phyloP scores from a whole-genome alignment of 2,888 invertebrate species.

The Calliphora vomitoria region DNA sequence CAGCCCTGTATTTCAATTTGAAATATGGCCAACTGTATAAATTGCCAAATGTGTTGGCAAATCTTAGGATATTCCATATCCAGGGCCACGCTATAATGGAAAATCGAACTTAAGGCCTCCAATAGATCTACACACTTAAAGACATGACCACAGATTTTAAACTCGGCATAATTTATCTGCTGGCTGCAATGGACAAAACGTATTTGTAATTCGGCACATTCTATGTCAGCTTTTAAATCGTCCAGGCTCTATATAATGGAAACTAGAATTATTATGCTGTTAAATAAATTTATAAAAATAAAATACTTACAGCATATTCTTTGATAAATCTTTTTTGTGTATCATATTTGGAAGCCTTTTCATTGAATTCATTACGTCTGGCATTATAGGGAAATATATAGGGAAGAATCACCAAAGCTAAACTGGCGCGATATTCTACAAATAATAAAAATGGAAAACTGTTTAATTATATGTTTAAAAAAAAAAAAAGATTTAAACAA shows the following conservation, averaged over 20 bases:
- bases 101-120: constrained; percentile 51
- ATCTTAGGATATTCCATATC: constrained; percentile 57
- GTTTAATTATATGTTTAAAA: not conserved
- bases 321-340: constrained; percentile 64
- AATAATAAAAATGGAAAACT: not conserved
- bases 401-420: constrained; percentile 54
- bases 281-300: not conserved
- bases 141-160: constrained; percentile 45
- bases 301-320: constrained; percentile 51
- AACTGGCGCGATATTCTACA: constrained; percentile 59
- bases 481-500: not conserved
- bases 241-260: constrained; percentile 21
- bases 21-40: constrained; percentile 67
- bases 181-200: constrained; percentile 53
- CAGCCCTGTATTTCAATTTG: constrained; percentile 47
- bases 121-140: constrained; percentile 56
- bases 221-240: constrained; percentile 42
- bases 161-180: constrained; percentile 53
- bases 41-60: constrained; percentile 66
- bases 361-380: constrained; percentile 40
- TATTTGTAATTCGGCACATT: constrained; percentile 57
- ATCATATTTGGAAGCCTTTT: constrained; percentile 45
- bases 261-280: not conserved
- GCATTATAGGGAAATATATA: constrained; percentile 61
- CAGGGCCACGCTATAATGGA: constrained; percentile 56